Conservation (phyloP, 2,797 vertebrate species). For the Tragelaphus eurycerus region DNA sequence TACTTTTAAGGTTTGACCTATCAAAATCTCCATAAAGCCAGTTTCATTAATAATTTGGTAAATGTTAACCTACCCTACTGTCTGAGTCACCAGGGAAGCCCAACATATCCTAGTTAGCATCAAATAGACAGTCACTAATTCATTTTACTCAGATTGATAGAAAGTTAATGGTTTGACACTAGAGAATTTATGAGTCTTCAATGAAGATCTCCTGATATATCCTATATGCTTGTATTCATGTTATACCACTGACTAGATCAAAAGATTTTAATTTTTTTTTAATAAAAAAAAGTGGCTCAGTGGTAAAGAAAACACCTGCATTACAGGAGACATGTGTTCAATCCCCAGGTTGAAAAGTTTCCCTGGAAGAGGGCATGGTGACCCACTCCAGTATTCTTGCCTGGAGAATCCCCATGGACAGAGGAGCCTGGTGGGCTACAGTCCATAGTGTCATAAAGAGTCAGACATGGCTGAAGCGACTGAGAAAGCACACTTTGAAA, state of each 20-base stretch:
- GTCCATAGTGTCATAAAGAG: not conserved
- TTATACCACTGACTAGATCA: not conserved
- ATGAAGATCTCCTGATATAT: not conserved
- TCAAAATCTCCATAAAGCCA: not conserved
- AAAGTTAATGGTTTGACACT: not conserved
- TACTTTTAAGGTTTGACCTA: not conserved
- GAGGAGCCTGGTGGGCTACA: not conserved
- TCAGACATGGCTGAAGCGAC: not conserved
- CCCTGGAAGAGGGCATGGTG: not conserved
- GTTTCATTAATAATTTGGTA: not conserved
- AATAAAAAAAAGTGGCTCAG: not conserved
- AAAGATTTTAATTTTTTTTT: not conserved
- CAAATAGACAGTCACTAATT: not conserved
- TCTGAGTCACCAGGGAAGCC: not conserved
- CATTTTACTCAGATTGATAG: not conserved
- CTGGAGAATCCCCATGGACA: not conserved
- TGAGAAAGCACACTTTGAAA: not conserved
- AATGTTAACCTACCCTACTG: not conserved
- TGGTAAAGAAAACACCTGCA: not conserved
- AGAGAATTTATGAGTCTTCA: not conserved
- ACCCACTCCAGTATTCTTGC: not conserved
- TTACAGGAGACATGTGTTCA: not conserved
- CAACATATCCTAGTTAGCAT: not conserved
- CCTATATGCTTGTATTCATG: not conserved
- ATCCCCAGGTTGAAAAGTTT: not conserved